These are phyloP conservation scores for Trididemnum nubilum DNA, from an alignment of 23 tunicate species.

Conservation along the genomic window DNA sequence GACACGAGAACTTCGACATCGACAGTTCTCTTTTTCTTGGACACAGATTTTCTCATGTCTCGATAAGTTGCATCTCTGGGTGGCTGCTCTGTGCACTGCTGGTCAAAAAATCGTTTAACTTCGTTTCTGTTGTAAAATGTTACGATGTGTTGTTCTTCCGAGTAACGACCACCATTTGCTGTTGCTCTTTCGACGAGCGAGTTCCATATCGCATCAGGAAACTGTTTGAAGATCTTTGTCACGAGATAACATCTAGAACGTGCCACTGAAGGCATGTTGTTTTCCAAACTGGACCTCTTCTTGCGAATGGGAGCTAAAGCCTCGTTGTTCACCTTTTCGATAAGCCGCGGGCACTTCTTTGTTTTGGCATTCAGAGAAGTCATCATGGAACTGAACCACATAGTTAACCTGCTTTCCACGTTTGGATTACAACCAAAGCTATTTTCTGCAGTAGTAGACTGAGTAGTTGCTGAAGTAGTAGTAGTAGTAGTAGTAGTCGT, in stretches of 20 bases:
- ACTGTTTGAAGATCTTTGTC: conserved; percentile 16
- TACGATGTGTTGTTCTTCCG: conserved; percentile 25
- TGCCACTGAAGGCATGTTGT: conserved; percentile 4
- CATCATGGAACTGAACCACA: conserved; percentile 46
- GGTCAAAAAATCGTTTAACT: conserved; percentile 38
- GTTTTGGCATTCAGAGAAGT: conserved; percentile 4
- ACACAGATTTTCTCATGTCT: conserved; percentile 7
- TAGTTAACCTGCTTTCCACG: conserved; percentile 26
- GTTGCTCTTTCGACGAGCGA: conserved; percentile 27
- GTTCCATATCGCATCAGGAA: conserved; percentile 44
- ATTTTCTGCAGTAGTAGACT: not conserved
- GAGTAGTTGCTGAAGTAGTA: not conserved
- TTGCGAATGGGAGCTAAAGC: not conserved
- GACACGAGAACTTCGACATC: conserved; percentile 28
- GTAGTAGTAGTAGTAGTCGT: not conserved
- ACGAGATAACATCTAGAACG: conserved; percentile 28
- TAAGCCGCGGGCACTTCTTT: conserved; percentile 23
- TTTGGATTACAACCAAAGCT: conserved; percentile 50
- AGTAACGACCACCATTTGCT: conserved; percentile 44
- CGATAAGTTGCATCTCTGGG: not conserved
- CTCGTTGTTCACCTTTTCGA: not conserved
- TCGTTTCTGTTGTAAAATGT: conserved; percentile 24
- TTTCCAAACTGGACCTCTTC: not conserved
- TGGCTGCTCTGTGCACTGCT: conserved; percentile 36
- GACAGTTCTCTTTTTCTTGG: not conserved